A percentile compares a stretch with the other conserved stretches of the same genome.
phyloP scores from a whole-genome alignment of 1,140 invertebrate genomes.

The Brachionus plicatilis region DNA sequence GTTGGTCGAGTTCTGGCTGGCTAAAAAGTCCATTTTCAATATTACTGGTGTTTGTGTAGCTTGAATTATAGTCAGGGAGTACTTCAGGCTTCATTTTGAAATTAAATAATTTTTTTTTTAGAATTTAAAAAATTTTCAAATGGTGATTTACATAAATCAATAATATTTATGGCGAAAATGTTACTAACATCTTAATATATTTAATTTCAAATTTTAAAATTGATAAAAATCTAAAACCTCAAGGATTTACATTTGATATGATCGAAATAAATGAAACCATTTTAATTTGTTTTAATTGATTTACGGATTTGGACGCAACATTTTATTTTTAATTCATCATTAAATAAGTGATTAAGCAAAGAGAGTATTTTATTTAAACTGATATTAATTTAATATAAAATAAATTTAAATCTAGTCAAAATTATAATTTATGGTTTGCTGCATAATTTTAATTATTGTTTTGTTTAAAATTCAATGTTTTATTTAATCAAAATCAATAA shows the following conservation, averaged over 20 bases:
- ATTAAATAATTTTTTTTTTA: neutral
- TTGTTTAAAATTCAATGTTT: no score
- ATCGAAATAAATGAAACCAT: neutral
- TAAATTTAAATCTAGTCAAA: no score
- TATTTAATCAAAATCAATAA: no score
- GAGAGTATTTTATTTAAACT: no score
- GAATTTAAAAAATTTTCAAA: neutral
- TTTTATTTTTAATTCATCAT: neutral
- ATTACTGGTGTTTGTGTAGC: constrained; percentile 8
- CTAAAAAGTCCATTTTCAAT: constrained; percentile 4
- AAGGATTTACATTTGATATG: neutral
- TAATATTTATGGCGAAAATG: neutral
- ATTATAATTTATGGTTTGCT: no score
- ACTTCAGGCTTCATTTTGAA: constrained; percentile 7
- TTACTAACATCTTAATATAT: neutral
- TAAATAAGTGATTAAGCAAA: no score
- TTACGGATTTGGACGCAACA: neutral
- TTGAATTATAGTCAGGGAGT: constrained; percentile 12
- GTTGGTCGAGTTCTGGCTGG: constrained; percentile 13
- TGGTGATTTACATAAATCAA: neutral
- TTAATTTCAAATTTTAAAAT: neutral
- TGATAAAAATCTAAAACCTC: neutral
- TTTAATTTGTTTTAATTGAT: neutral
- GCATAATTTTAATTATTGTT: no score
- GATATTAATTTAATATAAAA: no score